phyloP scores from a whole-genome alignment of 1,140 invertebrate genomes.

The Caenorhabditis latens region DNA sequence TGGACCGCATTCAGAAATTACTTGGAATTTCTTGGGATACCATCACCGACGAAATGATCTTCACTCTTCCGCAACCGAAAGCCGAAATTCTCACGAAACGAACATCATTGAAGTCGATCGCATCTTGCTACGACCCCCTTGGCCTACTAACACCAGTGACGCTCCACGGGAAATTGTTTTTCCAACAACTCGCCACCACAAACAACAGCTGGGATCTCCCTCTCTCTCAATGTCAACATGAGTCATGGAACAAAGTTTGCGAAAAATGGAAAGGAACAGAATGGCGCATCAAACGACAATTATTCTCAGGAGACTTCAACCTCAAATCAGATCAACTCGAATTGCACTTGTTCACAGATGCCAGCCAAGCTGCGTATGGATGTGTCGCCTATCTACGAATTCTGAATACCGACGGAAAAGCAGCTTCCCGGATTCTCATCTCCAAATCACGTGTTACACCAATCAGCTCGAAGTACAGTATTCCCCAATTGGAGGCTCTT shows the following conservation, averaged over 20 bases:
- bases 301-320: too few species aligned
- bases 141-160: not conserved
- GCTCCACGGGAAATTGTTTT: not conserved
- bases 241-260: not conserved
- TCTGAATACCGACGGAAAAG: not conserved
- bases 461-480: not conserved
- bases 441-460: not conserved
- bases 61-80: not conserved
- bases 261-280: too few species aligned
- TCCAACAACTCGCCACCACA: not conserved
- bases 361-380: not conserved
- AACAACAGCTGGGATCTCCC: not conserved
- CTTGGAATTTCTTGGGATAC: not conserved
- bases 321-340: not conserved
- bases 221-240: not conserved
- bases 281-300: too few species aligned
- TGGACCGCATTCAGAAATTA: not conserved
- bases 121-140: not conserved
- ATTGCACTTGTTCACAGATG: constrained; percentile 2
- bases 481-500: not conserved
- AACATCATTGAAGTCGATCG: not conserved
- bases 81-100: not conserved
- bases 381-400: not conserved
- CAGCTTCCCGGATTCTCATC: not conserved
- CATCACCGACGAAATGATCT: not conserved